Conservation (phyloP, 64 coral and sea anemone species). For the Exaiptasia diaphana region DNA sequence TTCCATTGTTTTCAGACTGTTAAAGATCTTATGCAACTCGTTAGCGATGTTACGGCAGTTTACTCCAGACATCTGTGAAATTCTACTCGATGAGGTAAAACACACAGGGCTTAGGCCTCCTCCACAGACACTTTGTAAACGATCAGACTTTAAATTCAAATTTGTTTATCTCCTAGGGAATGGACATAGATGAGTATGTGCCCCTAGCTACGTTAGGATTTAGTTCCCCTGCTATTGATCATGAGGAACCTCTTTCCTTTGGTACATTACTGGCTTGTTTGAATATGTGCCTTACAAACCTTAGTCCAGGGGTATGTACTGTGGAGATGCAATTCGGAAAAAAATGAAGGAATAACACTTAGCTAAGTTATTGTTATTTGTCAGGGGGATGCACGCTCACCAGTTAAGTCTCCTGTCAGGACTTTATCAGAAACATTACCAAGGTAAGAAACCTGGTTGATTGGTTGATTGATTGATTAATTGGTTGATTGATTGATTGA, state of each 20-base stretch:
- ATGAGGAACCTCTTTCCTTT: conserved; percentile 81
- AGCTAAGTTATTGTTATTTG: neutral
- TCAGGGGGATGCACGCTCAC: conserved; percentile 74
- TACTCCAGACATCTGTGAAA: conserved; percentile 68
- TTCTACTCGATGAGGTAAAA: conserved; percentile 58
- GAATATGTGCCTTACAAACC: conserved; percentile 83
- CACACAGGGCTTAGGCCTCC: too few relatives aligned
- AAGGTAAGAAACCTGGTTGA: conserved; percentile 54
- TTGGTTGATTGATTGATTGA: too few relatives aligned
- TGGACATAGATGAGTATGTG: conserved; percentile 82
- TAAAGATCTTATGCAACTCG: conserved; percentile 64
- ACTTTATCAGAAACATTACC: conserved; percentile 76
- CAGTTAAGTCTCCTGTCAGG: conserved; percentile 79
- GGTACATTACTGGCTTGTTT: conserved; percentile 85
- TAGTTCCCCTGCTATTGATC: conserved; percentile 81
- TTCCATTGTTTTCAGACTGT: too few relatives aligned
- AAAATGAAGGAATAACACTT: neutral
- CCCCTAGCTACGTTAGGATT: conserved; percentile 75
- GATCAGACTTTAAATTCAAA: too few relatives aligned
- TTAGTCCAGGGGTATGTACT: conserved; percentile 55
- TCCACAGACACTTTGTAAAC: too few relatives aligned
- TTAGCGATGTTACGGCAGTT: conserved; percentile 70
- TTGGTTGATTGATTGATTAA: too few relatives aligned
- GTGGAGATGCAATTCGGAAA: neutral
- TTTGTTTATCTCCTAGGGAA: conserved; percentile 44